Conservation (phyloP, 2,888 invertebrate genomes). For the Lymantria monacha region DNA sequence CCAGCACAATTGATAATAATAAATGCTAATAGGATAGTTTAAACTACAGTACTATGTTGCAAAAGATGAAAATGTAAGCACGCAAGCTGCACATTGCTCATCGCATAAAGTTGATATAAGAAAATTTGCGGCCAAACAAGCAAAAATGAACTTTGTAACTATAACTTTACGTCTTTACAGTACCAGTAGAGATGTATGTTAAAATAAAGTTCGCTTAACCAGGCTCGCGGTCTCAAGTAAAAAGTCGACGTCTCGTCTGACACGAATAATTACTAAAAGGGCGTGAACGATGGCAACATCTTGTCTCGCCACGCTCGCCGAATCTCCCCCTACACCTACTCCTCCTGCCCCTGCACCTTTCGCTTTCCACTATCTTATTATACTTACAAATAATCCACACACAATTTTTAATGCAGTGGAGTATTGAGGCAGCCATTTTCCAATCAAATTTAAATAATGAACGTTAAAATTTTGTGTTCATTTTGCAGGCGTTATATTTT, state of each 20-base stretch:
- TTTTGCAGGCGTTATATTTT: background rate
- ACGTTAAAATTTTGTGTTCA: background rate
- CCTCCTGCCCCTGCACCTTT: slow-evolving; percentile 19
- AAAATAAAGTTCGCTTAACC: slow-evolving; percentile 34
- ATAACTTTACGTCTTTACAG: slow-evolving; percentile 23
- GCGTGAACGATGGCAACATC: slow-evolving; percentile 62
- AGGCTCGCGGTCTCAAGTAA: slow-evolving; percentile 9
- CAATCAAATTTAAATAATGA: background rate
- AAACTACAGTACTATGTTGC: slow-evolving; percentile 4
- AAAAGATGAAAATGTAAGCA: slow-evolving; percentile 41
- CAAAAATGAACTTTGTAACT: slow-evolving; percentile 36
- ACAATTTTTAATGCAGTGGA: no score
- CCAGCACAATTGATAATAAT: no score
- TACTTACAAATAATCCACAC: no score
- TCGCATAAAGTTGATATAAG: slow-evolving; percentile 27
- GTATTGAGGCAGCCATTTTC: slow-evolving; percentile 12
- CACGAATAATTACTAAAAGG: slow-evolving; percentile 64
- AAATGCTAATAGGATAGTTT: no score
- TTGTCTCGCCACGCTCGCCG: slow-evolving; percentile 51
- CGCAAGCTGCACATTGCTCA: slow-evolving; percentile 42
- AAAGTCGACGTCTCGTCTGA: slow-evolving; percentile 62
- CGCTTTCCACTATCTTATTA: slow-evolving; percentile 21
- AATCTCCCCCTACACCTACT: slow-evolving; percentile 25
- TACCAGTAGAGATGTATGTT: slow-evolving; percentile 19
- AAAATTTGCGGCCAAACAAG: slow-evolving; percentile 10